Conservation (phyloP, 2,797 vertebrate species). For the Myotis findleyi region DNA sequence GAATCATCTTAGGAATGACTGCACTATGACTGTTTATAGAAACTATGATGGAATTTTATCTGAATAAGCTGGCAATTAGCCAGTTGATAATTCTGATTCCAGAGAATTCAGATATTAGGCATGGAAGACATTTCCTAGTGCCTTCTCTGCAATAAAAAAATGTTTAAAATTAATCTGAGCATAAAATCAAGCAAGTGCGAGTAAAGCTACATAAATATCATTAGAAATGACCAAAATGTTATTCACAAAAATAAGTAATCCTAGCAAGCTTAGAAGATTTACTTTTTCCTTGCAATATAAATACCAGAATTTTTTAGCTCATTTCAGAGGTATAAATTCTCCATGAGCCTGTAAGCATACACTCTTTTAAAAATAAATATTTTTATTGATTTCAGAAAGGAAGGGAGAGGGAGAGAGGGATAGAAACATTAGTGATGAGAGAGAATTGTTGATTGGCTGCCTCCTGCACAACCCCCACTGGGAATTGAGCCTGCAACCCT, state of each 20-base stretch:
- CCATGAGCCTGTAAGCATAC: background rate
- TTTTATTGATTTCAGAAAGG: too few relatives aligned
- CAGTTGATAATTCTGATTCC: conserved; percentile 47
- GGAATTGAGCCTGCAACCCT: too few relatives aligned
- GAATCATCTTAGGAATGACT: background rate
- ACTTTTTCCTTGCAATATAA: conserved; percentile 8
- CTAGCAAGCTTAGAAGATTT: background rate
- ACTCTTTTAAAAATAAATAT: background rate
- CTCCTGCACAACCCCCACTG: too few relatives aligned
- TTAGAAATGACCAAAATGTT: background rate
- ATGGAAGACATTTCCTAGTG: background rate
- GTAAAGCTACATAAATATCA: background rate
- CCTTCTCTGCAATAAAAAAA: background rate
- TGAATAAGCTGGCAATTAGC: background rate
- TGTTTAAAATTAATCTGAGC: conserved; percentile 14
- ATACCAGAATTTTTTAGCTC: background rate
- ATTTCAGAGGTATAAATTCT: background rate
- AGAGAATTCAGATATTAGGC: background rate
- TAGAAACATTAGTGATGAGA: too few relatives aligned
- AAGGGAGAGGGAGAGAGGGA: too few relatives aligned
- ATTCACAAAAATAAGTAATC: conserved; percentile 16
- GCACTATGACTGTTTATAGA: background rate
- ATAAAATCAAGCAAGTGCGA: conserved; percentile 18
- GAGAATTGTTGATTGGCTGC: too few relatives aligned
- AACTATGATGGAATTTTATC: conserved; percentile 37